These are phyloP conservation scores for Clistopyga incitator DNA, from an alignment of 2,888 invertebrate genomes.

Conservation along the genomic window DNA sequence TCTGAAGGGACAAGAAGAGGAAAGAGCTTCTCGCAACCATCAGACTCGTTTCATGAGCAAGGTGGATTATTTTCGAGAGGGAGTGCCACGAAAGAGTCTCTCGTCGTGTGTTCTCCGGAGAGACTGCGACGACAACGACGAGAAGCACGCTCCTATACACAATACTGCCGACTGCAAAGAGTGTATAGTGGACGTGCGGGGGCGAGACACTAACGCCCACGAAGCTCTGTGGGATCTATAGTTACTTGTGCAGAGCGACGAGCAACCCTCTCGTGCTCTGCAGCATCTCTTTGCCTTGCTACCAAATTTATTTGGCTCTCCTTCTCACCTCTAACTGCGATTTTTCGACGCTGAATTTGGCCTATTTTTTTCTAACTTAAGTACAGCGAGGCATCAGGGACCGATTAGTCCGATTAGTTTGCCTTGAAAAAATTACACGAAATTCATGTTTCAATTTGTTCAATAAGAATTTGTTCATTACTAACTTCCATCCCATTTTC, in stretches of 20 bases:
- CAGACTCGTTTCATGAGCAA: constrained; percentile 66
- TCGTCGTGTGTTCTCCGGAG: constrained; percentile 42
- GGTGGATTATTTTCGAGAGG: constrained; percentile 68
- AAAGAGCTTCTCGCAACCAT: constrained; percentile 32
- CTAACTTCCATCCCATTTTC: no score
- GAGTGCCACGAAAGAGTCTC: constrained; percentile 61
- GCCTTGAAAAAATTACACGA: neutral
- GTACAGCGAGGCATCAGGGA: neutral
- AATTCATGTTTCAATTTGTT: neutral
- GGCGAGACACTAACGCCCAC: constrained; percentile 70
- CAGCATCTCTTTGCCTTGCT: constrained; percentile 14
- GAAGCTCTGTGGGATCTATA: constrained; percentile 35
- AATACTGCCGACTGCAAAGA: constrained; percentile 7
- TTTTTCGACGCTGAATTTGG: neutral
- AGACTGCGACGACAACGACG: constrained; percentile 40
- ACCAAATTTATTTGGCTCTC: constrained; percentile 28
- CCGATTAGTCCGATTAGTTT: neutral
- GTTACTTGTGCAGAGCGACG: constrained; percentile 40
- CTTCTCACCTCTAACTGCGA: constrained; percentile 23
- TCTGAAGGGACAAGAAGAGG: no score
- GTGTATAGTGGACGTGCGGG: constrained; percentile 52
- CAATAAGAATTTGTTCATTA: neutral
- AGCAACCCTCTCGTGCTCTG: constrained; percentile 33
- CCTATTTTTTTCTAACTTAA: no score
- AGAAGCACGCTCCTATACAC: constrained; percentile 9